A percentile compares a stretch with the other conserved stretches of the same genome.
Evolutionary conservation across 92 coral and sea anemone species (phyloP).

Genomic region (Montipora capitata): DNA sequence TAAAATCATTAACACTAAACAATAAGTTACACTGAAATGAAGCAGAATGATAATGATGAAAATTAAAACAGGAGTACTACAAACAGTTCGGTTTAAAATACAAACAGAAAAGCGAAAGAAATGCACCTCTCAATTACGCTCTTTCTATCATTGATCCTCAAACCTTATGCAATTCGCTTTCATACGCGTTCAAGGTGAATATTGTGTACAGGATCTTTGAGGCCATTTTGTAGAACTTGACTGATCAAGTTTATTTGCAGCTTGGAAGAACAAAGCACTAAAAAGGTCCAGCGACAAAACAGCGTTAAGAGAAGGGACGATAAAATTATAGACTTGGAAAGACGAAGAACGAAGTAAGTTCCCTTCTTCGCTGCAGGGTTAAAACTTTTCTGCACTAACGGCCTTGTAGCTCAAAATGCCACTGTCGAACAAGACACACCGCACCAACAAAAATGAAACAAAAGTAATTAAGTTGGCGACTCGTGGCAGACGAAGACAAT

Average conservation of each 20-base stretch:
- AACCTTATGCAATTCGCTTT: neutral
- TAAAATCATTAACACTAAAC: too few species aligned
- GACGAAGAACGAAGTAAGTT: slow-evolving; percentile 81
- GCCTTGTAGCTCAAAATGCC: neutral
- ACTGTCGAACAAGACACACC: too few species aligned
- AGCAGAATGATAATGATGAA: too few species aligned
- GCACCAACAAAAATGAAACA: too few species aligned
- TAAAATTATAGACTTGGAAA: slow-evolving; percentile 94
- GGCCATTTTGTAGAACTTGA: slow-evolving; percentile 20
- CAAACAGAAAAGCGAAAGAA: too few species aligned
- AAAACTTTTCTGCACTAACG: neutral
- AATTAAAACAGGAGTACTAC: too few species aligned
- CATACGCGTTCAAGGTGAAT: neutral
- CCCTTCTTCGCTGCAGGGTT: neutral
- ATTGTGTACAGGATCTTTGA: neutral
- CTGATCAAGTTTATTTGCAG: slow-evolving; percentile 79
- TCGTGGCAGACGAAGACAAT: too few species aligned
- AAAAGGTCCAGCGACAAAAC: slow-evolving; percentile 92
- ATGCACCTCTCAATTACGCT: too few species aligned
- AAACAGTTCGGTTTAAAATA: too few species aligned
- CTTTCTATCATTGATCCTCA: too few species aligned
- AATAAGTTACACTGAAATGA: too few species aligned
- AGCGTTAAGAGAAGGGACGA: slow-evolving; percentile 98
- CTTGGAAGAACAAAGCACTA: slow-evolving; percentile 85
- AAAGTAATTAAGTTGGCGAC: too few species aligned